A percentile compares a stretch with the other conserved stretches of the same genome.
Evolutionary conservation across 2,797 vertebrate genomes (phyloP).

Genomic region (Spea hammondii): DNA sequence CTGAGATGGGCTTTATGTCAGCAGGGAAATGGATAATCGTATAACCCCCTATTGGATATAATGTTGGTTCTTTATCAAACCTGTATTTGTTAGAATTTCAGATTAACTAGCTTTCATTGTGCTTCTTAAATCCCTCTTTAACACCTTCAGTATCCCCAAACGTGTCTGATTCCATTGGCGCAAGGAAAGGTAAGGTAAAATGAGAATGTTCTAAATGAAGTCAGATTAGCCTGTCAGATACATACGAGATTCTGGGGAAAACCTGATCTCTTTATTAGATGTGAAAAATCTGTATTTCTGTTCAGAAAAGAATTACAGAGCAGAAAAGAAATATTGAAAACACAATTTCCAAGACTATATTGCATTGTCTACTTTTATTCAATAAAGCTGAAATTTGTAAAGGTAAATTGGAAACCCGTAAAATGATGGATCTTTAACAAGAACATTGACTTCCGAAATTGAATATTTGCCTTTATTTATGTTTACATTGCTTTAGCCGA

Average conservation of each 20-base stretch:
- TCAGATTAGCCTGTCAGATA: conserved; percentile 5
- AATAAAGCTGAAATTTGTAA: too few species aligned
- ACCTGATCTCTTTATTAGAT: conserved; percentile 32
- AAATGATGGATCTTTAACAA: too few species aligned
- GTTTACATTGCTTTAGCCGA: too few species aligned
- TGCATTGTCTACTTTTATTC: too few species aligned
- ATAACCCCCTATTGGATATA: conserved; percentile 42
- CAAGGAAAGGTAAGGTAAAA: not conserved
- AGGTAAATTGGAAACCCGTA: too few species aligned
- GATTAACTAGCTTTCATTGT: conserved; percentile 43
- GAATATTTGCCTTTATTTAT: too few species aligned
- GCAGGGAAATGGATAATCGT: conserved; percentile 65
- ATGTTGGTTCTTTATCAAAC: conserved; percentile 34
- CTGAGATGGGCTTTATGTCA: conserved; percentile 49
- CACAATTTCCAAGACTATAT: too few species aligned
- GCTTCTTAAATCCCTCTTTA: conserved; percentile 14
- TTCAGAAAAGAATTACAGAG: not conserved
- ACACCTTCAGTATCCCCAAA: not conserved
- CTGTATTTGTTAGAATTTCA: conserved; percentile 37
- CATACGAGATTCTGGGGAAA: conserved; percentile 4
- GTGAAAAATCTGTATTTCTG: conserved; percentile 38
- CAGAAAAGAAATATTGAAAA: not conserved
- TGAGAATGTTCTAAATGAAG: conserved; percentile 13
- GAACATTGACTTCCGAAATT: too few species aligned
- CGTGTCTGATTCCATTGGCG: not conserved